A percentile compares a stretch with the other conserved stretches of the same genome.
phyloP scores from a whole-genome alignment of 2,797 vertebrate species.

The Nannoperca australis region DNA sequence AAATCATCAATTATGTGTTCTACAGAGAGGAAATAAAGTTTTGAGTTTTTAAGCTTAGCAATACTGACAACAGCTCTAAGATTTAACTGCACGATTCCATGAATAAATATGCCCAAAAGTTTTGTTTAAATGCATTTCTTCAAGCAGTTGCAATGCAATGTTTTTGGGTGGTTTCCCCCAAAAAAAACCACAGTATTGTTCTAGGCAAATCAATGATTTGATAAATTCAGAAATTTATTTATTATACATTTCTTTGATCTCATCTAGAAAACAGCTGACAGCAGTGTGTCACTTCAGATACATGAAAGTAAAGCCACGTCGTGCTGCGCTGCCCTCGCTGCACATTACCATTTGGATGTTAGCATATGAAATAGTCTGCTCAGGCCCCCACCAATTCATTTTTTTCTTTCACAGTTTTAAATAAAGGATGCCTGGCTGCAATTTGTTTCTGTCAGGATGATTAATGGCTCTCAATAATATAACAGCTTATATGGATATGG shows the following conservation, averaged over 20 bases:
- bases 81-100: constrained; percentile 48
- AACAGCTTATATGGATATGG: constrained; percentile 85
- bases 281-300: constrained; percentile 25
- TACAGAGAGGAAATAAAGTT: constrained; percentile 39
- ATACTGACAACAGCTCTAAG: constrained; percentile 68
- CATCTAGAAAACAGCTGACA: constrained; percentile 58
- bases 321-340: not conserved
- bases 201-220: constrained; percentile 40
- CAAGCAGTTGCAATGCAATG: constrained; percentile 43
- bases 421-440: constrained; percentile 79
- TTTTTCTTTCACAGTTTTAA: constrained; percentile 66
- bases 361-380: constrained; percentile 46
- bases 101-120: constrained; percentile 70
- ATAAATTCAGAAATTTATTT: constrained; percentile 40
- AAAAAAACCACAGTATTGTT: constrained; percentile 56
- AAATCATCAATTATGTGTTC: constrained; percentile 70
- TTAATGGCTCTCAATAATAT: constrained; percentile 86
- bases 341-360: constrained; percentile 44
- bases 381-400: constrained; percentile 38
- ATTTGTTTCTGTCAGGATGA: constrained; percentile 86
- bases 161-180: constrained; percentile 49
- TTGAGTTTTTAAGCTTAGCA: constrained; percentile 63
- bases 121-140: constrained; percentile 49
- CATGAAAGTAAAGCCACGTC: constrained; percentile 9
- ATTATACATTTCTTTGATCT: constrained; percentile 60